Base-by-base conservation (phyloP, 2,113 vertebrate species). In the Pelobates fuscus region DNA sequence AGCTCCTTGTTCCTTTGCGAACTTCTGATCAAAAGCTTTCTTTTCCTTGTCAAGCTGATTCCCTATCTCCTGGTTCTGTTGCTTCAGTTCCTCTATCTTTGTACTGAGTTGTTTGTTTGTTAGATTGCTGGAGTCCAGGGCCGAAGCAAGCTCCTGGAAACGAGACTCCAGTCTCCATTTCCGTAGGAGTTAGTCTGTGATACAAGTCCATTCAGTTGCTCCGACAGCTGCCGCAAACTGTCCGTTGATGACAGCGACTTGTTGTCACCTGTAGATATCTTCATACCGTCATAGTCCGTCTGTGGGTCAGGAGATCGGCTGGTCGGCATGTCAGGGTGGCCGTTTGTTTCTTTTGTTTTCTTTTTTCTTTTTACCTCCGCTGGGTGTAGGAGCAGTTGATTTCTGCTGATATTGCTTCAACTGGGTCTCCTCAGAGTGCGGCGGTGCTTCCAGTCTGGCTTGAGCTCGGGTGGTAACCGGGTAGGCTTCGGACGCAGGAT, bases 121-220 rank as follows among this genome's bases (percentile, higher is more conserved):
- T 92, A 95, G 78, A 85, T 90, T 93, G 93, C 95, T 97, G 92
- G 96, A 96, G 86, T 98, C 95, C 92, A 99, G 92, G 86, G 96
- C 94, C 84, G 93, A 88, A 81, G 94, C 86, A 88, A 98, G 92
- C 90, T 98, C 95, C 93, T 99, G 95, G 90, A 94, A 96, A 85
- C 93, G 95, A 88, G 86, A 94, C 97, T 99, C 89, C 92, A 89
- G 92, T 88, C 95, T 95, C 94, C 92, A 95, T 81, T n/a, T 90
- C 29, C 87, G 78, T 49, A 60, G 6, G 32, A 14, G 41, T n/a
- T n/a, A 91, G 98, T 97, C 93, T 95, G 93, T 66, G 94, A 96
- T 67, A 98, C 92, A 44, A 99, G 91, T 72, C 96, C 95, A 2
- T 96, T 99, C 77, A 99, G 91, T 46, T 98, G 95, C 76, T 98